phyloP scores from a whole-genome alignment of 2,888 invertebrate genomes.

The Agrochola macilenta region DNA sequence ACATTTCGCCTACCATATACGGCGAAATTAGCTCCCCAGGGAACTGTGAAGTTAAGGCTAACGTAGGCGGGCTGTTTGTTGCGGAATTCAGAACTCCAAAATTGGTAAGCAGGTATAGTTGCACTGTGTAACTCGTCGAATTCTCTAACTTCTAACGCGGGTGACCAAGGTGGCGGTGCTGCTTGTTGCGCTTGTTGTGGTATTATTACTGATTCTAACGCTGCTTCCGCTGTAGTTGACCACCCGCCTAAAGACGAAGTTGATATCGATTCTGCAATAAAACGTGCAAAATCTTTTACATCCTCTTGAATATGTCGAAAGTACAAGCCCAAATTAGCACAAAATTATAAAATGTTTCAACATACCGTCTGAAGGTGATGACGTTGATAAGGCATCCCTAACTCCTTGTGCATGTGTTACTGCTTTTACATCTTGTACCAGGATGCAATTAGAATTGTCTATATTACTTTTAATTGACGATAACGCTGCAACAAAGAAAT shows the following conservation, averaged over 20 bases:
- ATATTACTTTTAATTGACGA: slow-evolving; percentile 97
- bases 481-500: slow-evolving; percentile 93
- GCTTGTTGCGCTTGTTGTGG: slow-evolving; percentile 93
- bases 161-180: slow-evolving; percentile 94
- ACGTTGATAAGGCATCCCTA: slow-evolving; percentile 92
- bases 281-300: slow-evolving; percentile 46
- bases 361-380: slow-evolving; percentile 88
- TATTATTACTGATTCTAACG: slow-evolving; percentile 90
- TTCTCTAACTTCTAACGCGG: slow-evolving; percentile 95
- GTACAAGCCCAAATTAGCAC: neutral
- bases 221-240: slow-evolving; percentile 90
- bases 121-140: slow-evolving; percentile 96
- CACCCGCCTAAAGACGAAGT: slow-evolving; percentile 87
- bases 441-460: slow-evolving; percentile 96
- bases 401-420: slow-evolving; percentile 96
- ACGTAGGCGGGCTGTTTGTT: slow-evolving; percentile 97
- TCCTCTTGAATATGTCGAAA: slow-evolving; percentile 14
- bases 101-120: slow-evolving; percentile 96
- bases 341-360: slow-evolving; percentile 11
- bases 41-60: slow-evolving; percentile 96
- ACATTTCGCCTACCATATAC: slow-evolving; percentile 98
- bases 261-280: slow-evolving; percentile 92
- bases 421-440: slow-evolving; percentile 97
- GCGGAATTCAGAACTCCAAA: slow-evolving; percentile 98
- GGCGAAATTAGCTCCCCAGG: slow-evolving; percentile 98